These are phyloP conservation scores for Alauda arvensis DNA, from an alignment of 2,797 vertebrate species.

Conservation along the genomic window DNA sequence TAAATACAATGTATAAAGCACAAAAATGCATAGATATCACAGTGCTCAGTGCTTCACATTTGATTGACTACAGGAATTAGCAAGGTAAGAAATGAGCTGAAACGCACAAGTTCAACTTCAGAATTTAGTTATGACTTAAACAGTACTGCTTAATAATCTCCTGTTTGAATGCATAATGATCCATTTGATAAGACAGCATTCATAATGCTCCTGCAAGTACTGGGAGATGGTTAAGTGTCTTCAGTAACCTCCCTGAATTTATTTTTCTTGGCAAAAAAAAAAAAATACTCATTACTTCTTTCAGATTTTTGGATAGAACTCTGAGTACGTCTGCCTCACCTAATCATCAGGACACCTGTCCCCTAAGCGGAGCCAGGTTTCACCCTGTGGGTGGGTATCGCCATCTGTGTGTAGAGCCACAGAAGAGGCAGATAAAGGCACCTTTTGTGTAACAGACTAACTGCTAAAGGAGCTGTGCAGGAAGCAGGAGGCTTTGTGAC, in stretches of 20 bases:
- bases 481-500: background rate
- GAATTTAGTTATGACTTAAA: background rate
- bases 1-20: background rate
- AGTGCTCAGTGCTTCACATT: background rate
- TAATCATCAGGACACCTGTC: background rate
- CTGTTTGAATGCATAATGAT: background rate
- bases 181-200: background rate
- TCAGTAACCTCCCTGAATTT: background rate
- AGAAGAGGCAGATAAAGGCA: background rate
- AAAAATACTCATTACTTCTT: background rate
- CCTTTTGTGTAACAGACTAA: background rate
- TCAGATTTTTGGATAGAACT: background rate
- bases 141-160: background rate
- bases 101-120: background rate
- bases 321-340: background rate
- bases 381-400: rapidly evolving
- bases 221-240: background rate
- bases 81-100: background rate
- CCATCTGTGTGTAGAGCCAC: background rate
- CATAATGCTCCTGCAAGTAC: background rate
- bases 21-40: background rate
- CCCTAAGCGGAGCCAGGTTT: background rate
- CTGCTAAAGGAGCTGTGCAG: background rate
- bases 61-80: background rate
- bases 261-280: background rate